Evolutionary conservation across 2,113 vertebrate species (phyloP).

Genomic region (Clarias gariepinus): DNA sequence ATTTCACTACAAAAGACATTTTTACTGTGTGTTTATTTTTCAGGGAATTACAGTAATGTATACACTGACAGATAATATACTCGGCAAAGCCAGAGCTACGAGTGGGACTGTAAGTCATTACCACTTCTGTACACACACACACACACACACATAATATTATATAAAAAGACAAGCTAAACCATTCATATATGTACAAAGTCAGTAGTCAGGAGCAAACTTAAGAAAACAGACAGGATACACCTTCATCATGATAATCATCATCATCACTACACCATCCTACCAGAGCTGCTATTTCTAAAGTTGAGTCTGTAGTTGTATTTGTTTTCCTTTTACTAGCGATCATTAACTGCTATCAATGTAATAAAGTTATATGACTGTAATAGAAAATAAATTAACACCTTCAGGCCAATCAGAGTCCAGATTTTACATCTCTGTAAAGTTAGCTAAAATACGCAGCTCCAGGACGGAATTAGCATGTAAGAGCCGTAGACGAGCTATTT

Average conservation of each 20-base stretch:
- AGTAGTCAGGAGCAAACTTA: neutral
- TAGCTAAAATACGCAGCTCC: neutral
- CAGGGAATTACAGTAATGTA: neutral
- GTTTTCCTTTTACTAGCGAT: neutral
- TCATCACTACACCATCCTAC: neutral
- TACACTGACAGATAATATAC: neutral
- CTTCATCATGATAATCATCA: neutral
- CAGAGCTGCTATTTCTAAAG: neutral
- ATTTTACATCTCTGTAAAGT: neutral
- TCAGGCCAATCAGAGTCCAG: neutral
- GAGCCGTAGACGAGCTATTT: neutral
- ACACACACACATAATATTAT: neutral
- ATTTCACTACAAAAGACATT: neutral
- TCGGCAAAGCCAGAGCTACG: neutral
- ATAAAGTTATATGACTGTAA: neutral
- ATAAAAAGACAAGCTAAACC: neutral
- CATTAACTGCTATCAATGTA: neutral
- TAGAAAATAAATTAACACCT: neutral
- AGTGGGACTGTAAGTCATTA: neutral
- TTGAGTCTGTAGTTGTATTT: neutral
- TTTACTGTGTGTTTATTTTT: neutral
- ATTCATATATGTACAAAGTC: neutral
- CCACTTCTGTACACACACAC: neutral
- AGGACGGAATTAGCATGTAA: neutral
- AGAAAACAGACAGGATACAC: constrained; percentile 24